Evolutionary conservation across 2,797 vertebrate species (phyloP).

Genomic region (Bovichtus variegatus): DNA sequence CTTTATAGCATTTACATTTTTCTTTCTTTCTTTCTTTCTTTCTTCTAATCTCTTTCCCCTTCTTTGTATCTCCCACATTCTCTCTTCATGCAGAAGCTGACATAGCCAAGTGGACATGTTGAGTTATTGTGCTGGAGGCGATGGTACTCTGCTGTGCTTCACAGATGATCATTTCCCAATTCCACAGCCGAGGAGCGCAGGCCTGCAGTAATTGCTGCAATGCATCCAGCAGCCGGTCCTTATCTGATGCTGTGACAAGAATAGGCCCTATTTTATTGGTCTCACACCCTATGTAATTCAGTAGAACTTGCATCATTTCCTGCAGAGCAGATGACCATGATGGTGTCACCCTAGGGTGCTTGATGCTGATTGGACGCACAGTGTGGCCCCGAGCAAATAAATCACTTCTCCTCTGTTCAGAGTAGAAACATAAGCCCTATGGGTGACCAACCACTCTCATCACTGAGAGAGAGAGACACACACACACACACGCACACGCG

Average conservation of each 20-base stretch:
- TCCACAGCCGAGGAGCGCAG: slow-evolving; percentile 72
- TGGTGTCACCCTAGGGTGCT: slow-evolving; percentile 79
- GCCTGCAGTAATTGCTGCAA: slow-evolving; percentile 81
- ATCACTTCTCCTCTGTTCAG: slow-evolving; percentile 76
- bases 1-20: slow-evolving; percentile 16
- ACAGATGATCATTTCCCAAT: slow-evolving; percentile 84
- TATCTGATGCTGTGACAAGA: slow-evolving; percentile 84
- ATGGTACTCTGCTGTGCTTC: slow-evolving; percentile 77
- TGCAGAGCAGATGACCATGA: slow-evolving; percentile 79
- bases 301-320: slow-evolving; percentile 81
- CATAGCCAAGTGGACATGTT: slow-evolving; percentile 82
- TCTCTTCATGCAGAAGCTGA: slow-evolving; percentile 66
- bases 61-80: slow-evolving; percentile 49
- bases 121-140: slow-evolving; percentile 81
- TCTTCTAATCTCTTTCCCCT: slow-evolving; percentile 40
- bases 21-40: slow-evolving; percentile 2
- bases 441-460: slow-evolving; percentile 69
- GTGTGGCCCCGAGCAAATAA: slow-evolving; percentile 75
- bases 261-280: slow-evolving; percentile 79
- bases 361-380: slow-evolving; percentile 80
- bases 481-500: slow-evolving; percentile 36
- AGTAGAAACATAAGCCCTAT: slow-evolving; percentile 75
- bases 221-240: slow-evolving; percentile 80
- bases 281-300: slow-evolving; percentile 81
- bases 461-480: slow-evolving; percentile 48